phyloP scores from a whole-genome alignment of 2,113 vertebrate species.

The Raja brachyura region DNA sequence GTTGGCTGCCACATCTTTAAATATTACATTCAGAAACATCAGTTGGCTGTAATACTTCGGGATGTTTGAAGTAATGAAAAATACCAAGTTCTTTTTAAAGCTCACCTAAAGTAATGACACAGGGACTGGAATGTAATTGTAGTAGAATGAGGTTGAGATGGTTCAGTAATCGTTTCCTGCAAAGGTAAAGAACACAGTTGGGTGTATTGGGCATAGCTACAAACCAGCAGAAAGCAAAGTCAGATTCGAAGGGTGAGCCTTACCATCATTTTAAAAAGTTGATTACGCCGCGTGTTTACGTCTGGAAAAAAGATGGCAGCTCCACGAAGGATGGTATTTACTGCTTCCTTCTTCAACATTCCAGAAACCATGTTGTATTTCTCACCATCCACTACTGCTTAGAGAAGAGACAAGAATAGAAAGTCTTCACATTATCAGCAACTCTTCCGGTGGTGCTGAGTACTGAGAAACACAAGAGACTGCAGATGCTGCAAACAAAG shows the following conservation, averaged over 20 bases:
- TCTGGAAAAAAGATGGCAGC: slow-evolving; percentile 93
- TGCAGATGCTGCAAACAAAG: too few relatives aligned
- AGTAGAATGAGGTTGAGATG: slow-evolving; percentile 77
- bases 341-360: slow-evolving; percentile 73
- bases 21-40: background rate
- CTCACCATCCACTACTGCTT: slow-evolving; percentile 73
- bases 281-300: slow-evolving; percentile 71
- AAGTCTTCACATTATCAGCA: background rate
- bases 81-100: background rate
- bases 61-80: background rate
- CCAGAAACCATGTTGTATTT: slow-evolving; percentile 59
- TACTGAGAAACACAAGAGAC: background rate
- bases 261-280: slow-evolving; percentile 94
- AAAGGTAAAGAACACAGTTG: slow-evolving; percentile 45
- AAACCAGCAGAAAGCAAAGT: background rate
- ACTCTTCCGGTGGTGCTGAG: background rate
- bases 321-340: slow-evolving; percentile 80
- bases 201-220: background rate
- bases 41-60: background rate
- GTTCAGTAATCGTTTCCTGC: slow-evolving; percentile 85
- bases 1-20: background rate
- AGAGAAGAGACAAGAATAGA: slow-evolving; percentile 37
- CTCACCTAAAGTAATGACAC: slow-evolving; percentile 91
- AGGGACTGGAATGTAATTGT: slow-evolving; percentile 88
- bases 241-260: slow-evolving; percentile 10